These are phyloP conservation scores for Australoheros facetus DNA, from an alignment of 2,797 vertebrate species.

Conservation along the genomic window DNA sequence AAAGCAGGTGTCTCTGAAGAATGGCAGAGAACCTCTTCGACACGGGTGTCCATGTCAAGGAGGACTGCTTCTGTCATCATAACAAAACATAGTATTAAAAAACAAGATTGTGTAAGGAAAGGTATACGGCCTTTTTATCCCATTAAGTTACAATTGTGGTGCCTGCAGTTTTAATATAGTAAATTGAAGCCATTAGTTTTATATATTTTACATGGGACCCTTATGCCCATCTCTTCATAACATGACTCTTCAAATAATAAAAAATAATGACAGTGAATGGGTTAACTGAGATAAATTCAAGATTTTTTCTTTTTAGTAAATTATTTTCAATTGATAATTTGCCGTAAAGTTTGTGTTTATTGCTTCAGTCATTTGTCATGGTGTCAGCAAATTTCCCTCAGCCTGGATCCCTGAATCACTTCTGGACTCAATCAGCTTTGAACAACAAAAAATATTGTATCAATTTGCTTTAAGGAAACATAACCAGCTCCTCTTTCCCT, in stretches of 20 bases:
- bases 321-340: slow-evolving; percentile 14
- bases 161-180: background rate
- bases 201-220: background rate
- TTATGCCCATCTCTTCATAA: background rate
- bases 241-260: background rate
- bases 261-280: background rate
- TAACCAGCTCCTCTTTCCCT: background rate
- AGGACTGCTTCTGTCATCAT: background rate
- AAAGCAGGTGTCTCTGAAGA: background rate
- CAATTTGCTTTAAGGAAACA: background rate
- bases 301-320: background rate
- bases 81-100: background rate
- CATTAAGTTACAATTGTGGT: background rate
- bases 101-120: background rate
- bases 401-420: background rate
- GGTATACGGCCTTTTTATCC: background rate
- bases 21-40: background rate
- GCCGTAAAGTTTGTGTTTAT: slow-evolving; percentile 7
- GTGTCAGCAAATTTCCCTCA: background rate
- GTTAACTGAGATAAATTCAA: background rate
- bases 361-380: slow-evolving; percentile 16
- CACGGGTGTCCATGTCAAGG: background rate
- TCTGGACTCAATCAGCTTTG: background rate
- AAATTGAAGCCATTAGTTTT: background rate
- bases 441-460: slow-evolving; percentile 2